Base-by-base conservation (phyloP, 1,140 invertebrate species). In the Sminthurinus signatus region DNA sequence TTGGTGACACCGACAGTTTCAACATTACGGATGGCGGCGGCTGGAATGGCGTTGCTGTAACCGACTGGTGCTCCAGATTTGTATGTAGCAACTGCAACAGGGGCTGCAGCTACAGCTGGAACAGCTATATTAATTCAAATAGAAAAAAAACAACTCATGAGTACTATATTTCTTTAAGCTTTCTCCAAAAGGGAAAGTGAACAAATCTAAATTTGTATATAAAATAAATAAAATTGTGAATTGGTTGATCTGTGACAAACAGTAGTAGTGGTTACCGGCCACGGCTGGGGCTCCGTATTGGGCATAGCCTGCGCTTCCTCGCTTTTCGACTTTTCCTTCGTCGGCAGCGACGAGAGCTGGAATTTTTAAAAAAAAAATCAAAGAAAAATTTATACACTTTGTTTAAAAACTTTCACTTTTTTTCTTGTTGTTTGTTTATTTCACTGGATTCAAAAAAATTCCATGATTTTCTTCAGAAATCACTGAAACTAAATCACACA, bases 1-100 rank as follows among this genome's bases (percentile, higher is more conserved):
- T 71, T 71, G 28, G 69, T 71, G 2, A 71, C 64, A 1, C 63
- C 69, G 23, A 71, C 69, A 21, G 65, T 71, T 39, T 71, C 65
- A 25, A 71, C 69, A 25, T 71, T 68, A 12, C 69, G 46, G 29
- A 71, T 68, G 17, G 69, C 69, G n/a, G 69, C 69, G 23, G 65
- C 69, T 10, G 62, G 62, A 48, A 64, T 58, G 17, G 55, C 21
- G 27, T 68, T 62, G 12, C 36, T 46, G 23, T 68, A 68, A 0
- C 42, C 51, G 3, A 43, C 32, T 23, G 62, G 66, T 10, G 48
- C 56, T 2, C 23, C 21, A 3, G 42, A 19, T 43, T 59, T 64
- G 27, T 42, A 58, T 14, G 54, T 32, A 23, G 54, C 54, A 25
- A 56, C 54, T 4, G 54, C 19, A n/a, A 31, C 39, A 31, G 50